Percentiles rank a stretch among this genome's conserved stretches.
Conservation (phyloP, 2,888 invertebrate species). For the Charanyca ferruginea region DNA sequence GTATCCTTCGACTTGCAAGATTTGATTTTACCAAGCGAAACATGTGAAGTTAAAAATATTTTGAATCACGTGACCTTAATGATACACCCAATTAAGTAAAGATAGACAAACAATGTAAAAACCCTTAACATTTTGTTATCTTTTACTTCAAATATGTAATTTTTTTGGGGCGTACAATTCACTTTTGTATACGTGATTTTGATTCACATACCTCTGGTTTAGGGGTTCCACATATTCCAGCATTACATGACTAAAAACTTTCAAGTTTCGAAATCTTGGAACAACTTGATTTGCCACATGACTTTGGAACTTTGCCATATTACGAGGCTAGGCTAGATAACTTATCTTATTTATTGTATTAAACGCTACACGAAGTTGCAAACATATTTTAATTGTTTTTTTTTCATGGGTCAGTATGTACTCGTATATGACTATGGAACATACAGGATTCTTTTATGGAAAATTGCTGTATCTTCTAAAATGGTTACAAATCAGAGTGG, state of each 20-base stretch:
- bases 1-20: no score
- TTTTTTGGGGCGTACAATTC: slow-evolving; percentile 1
- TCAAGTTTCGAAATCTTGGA: slow-evolving; percentile 42
- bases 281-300: slow-evolving; percentile 24
- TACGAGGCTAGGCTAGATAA: slow-evolving; percentile 34
- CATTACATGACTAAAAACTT: slow-evolving; percentile 46
- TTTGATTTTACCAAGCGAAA: no score
- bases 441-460: no score
- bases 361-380: slow-evolving; percentile 9
- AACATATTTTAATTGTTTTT: slow-evolving; percentile 48
- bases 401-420: slow-evolving; percentile 1
- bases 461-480: no score
- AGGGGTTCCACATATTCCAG: slow-evolving; percentile 94
- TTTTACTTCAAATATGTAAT: slow-evolving; percentile 8
- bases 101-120: slow-evolving; percentile 10
- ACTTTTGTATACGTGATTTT: slow-evolving; percentile 92
- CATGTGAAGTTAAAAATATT: not conserved
- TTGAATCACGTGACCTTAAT: not conserved
- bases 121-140: slow-evolving; percentile 12
- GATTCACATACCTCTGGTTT: slow-evolving; percentile 97
- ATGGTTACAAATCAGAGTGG: not conserved
- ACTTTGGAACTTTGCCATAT: slow-evolving; percentile 43
- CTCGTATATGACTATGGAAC: no score
- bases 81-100: not conserved
- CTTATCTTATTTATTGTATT: slow-evolving; percentile 52